A percentile compares a stretch with the other conserved stretches of the same genome.
Conservation (phyloP, 2,888 invertebrate genomes). For the Tubulanus polymorphus region DNA sequence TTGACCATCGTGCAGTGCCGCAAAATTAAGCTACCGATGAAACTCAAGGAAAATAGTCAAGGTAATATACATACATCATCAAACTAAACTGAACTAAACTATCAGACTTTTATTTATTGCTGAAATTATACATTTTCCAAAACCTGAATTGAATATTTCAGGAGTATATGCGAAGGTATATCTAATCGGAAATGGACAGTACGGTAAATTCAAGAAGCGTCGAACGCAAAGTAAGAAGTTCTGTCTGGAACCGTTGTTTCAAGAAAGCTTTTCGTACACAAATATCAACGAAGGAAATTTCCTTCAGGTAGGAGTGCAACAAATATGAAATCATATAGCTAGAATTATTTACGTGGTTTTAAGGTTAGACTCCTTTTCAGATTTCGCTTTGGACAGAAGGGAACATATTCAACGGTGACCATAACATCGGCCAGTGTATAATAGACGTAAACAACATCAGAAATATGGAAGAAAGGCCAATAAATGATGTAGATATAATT, state of each 20-base stretch:
- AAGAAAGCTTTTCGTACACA: not conserved
- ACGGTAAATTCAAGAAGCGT: not conserved
- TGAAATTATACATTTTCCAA: too few relatives aligned
- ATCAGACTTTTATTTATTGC: too few relatives aligned
- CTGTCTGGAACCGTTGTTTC: not conserved
- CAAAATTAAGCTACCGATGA: not conserved
- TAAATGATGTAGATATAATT: not conserved
- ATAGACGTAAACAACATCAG: not conserved
- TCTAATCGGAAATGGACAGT: not conserved
- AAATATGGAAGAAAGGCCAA: not conserved
- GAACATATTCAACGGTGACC: not conserved
- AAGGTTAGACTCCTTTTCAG: not conserved
- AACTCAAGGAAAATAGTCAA: not conserved
- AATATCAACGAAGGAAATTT: not conserved
- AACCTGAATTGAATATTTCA: too few relatives aligned
- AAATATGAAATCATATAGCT: too few relatives aligned
- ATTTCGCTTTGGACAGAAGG: constrained; percentile 1
- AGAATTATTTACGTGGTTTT: not conserved
- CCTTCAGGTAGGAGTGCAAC: too few relatives aligned
- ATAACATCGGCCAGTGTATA: not conserved
- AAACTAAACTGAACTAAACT: too few relatives aligned
- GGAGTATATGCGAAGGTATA: not conserved
- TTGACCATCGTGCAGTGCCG: not conserved
- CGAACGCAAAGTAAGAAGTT: not conserved
- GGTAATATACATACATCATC: too few relatives aligned